Conservation (phyloP, 2,113 vertebrate genomes). For the Serilophus lunatus region DNA sequence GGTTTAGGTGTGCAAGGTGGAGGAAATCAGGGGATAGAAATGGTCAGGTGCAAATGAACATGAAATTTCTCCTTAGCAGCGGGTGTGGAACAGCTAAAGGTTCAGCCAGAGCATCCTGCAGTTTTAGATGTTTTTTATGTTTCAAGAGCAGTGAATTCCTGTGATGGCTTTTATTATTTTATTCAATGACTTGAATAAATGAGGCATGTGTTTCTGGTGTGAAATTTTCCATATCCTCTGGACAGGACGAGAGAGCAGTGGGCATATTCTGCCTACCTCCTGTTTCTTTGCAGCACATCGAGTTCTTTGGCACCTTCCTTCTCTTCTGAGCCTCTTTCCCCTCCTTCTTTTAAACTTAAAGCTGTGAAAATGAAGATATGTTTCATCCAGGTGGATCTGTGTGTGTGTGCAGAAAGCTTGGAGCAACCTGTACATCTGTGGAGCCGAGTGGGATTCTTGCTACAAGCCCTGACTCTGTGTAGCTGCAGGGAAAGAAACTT, state of each 20-base stretch:
- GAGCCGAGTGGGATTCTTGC: not conserved
- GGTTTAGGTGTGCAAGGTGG: not conserved
- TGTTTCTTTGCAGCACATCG: not conserved
- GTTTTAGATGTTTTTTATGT: not conserved
- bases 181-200: not conserved
- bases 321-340: not conserved
- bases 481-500: not conserved
- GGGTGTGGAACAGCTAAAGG: not conserved
- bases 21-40: not conserved
- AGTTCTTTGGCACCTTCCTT: not conserved
- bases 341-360: not conserved
- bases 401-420: not conserved
- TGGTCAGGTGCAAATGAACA: accelerated
- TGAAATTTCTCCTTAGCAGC: not conserved
- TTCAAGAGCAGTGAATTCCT: not conserved
- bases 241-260: not conserved
- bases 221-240: not conserved
- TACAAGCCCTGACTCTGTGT: not conserved
- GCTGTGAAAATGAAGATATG: not conserved
- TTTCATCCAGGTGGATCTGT: not conserved
- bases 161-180: not conserved
- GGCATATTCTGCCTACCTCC: not conserved
- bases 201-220: not conserved
- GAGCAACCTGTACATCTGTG: not conserved
- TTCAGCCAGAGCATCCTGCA: not conserved